Base-by-base conservation (phyloP, 2,888 invertebrate genomes). In the Patella ulyssiponensis region DNA sequence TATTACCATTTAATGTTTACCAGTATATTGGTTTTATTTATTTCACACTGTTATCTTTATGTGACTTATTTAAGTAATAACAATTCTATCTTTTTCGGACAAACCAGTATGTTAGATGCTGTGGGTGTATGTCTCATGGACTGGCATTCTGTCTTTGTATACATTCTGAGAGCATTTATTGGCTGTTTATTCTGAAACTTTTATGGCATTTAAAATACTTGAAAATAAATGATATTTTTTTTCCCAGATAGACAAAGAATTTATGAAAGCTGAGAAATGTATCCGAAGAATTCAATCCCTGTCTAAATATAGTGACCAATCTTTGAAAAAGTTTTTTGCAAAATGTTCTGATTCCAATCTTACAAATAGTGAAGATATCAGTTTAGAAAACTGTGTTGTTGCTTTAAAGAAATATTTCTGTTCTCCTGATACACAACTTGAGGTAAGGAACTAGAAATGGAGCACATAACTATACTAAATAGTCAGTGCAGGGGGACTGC, bases 381-480 rank as follows among this genome's bases (percentile, higher is more conserved):
- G 88, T 76, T 74, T 88, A 51, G 86, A 87, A 74, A 85, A 86
- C 69, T 88, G 88, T 75, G 83, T 88, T 15, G 76, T 82, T 27
- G 87, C 83, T 44, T 73, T 88, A 69, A 86, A 85, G 74, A 80
- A 78, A 20, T 80, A 78, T 23, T 79, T 84, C 12, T 81, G 77
- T n/a, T 76, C 81, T 20, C 70, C 79, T 33, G 84, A 84, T 17
- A 84, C 85, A 44, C 78, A 79, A 56, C 74, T 88, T 11, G 84
- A 86, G 84, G 88, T 86, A 77, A 33, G 74, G 33, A 33, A 33
- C 5, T 33, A 33, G 33, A 33, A 33, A 33, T 33, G 4, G 33
- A 33, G 33, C 33, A 33, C 33, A 33, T 0, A 33, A 4, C 33
- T 33, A 33, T 33, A 33, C 33, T 33, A 33, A 33, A n/a, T n/a